A percentile compares a stretch with the other conserved stretches of the same genome.
Evolutionary conservation across 2,113 vertebrate species (phyloP).

Genomic region (Leucoraja erinaceus): DNA sequence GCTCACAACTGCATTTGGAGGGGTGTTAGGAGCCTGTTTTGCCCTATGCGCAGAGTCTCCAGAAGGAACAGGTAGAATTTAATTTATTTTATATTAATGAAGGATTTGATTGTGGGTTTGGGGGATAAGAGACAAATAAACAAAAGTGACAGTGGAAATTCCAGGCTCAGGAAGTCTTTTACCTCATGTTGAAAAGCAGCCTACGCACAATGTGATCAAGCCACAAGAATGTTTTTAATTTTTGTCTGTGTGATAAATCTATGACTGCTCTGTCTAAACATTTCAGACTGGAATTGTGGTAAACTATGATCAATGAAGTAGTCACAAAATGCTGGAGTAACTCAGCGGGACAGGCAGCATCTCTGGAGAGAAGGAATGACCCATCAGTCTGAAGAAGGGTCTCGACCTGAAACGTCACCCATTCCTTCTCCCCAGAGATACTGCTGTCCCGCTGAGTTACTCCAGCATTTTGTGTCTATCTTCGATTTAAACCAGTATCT

Average conservation of each 20-base stretch:
- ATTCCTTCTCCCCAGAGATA: too few relatives aligned
- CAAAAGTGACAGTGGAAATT: background rate
- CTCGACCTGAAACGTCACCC: too few relatives aligned
- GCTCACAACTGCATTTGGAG: slow-evolving; percentile 83
- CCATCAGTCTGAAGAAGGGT: too few relatives aligned
- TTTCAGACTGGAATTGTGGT: background rate
- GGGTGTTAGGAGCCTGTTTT: slow-evolving; percentile 81
- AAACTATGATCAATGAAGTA: background rate
- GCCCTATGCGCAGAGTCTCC: slow-evolving; percentile 85
- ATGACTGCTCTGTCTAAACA: background rate
- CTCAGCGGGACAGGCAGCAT: too few relatives aligned
- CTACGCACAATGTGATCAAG: background rate
- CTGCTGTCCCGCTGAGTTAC: too few relatives aligned
- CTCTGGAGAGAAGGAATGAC: too few relatives aligned
- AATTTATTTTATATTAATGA: background rate
- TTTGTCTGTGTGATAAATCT: background rate
- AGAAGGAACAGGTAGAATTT: slow-evolving; percentile 74
- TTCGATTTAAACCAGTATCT: too few relatives aligned
- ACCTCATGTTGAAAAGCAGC: background rate
- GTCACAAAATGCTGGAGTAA: too few relatives aligned
- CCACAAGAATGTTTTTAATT: background rate
- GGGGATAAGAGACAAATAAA: background rate
- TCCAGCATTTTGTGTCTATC: too few relatives aligned
- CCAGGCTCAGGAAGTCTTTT: background rate
- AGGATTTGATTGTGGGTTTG: background rate